These are phyloP conservation scores for Stramonita haemastoma DNA, from an alignment of 2,888 invertebrate genomes.

Conservation along the genomic window DNA sequence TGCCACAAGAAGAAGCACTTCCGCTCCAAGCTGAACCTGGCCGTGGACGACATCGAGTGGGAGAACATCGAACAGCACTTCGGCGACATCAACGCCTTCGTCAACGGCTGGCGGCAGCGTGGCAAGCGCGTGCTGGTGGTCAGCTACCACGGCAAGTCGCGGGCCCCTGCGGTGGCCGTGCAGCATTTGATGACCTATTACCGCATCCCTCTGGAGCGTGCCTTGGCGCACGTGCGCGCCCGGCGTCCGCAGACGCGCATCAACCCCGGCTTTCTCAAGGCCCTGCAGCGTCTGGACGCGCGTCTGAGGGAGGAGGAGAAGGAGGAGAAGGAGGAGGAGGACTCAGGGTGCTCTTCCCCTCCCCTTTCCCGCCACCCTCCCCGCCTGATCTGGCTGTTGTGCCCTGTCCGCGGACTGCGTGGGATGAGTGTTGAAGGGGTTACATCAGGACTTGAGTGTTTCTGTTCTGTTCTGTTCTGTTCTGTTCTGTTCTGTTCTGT, in stretches of 20 bases:
- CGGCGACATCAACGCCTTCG: slow-evolving; percentile 70
- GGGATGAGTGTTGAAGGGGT: slow-evolving; percentile 27
- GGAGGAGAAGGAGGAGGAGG: too few species aligned
- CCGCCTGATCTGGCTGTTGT: slow-evolving; percentile 32
- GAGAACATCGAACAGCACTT: slow-evolving; percentile 72
- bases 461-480: not conserved
- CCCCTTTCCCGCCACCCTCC: not conserved
- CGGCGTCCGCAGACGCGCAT: slow-evolving; percentile 63
- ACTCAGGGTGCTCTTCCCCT: not conserved
- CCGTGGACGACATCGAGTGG: slow-evolving; percentile 82
- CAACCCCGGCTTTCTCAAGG: slow-evolving; percentile 63
- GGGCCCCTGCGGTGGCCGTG: slow-evolving; percentile 67
- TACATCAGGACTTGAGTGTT: too few species aligned
- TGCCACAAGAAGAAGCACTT: slow-evolving; percentile 68
- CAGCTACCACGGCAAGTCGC: slow-evolving; percentile 68
- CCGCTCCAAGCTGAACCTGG: slow-evolving; percentile 81
- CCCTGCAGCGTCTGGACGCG: slow-evolving; percentile 60
- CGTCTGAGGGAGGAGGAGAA: slow-evolving; percentile 41
- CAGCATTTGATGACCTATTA: slow-evolving; percentile 71
- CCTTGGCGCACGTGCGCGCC: slow-evolving; percentile 64
- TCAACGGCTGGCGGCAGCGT: slow-evolving; percentile 68
- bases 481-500: not conserved
- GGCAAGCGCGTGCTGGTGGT: slow-evolving; percentile 67
- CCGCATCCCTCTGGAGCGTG: slow-evolving; percentile 62
- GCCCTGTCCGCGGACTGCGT: slow-evolving; percentile 46